phyloP scores from a whole-genome alignment of 2,888 invertebrate species.

The Gryllus longicercus region DNA sequence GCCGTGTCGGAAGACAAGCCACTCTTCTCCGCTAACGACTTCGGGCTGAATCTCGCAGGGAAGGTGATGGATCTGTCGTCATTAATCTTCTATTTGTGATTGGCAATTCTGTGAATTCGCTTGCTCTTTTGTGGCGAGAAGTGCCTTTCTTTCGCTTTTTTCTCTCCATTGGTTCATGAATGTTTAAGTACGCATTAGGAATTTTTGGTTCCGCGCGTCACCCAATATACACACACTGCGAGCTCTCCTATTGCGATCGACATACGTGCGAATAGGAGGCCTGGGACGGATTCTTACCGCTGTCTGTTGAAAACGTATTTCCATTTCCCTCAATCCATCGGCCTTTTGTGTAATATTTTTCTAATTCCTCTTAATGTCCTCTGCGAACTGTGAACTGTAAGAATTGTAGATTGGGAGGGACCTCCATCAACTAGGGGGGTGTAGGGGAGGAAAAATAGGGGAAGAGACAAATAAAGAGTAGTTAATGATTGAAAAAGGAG shows the following conservation, averaged over 20 bases:
- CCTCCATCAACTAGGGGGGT: conserved; percentile 4
- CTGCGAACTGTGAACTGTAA: no score
- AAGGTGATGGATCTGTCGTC: conserved; percentile 11
- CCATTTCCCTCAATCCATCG: no score
- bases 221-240: no score
- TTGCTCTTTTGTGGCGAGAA: conserved; percentile 23
- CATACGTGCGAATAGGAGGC: conserved; percentile 6
- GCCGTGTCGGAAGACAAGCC: not conserved
- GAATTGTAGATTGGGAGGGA: not conserved
- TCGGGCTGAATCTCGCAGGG: not conserved
- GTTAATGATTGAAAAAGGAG: conserved; percentile 26
- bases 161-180: conserved; percentile 3
- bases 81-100: conserved; percentile 35
- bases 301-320: no score
- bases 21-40: not conserved
- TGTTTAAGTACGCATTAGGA: not conserved
- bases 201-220: no score
- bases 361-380: no score
- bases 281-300: not conserved
- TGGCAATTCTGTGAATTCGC: conserved; percentile 28
- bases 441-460: conserved; percentile 23
- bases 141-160: not conserved
- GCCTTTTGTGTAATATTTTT: no score
- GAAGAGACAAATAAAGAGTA: not conserved
- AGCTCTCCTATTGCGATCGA: conserved; percentile 5